Percentiles rank a stretch among this genome's conserved stretches.
Evolutionary conservation across 2,113 vertebrate genomes (phyloP).

Genomic region (Lathamus discolor): DNA sequence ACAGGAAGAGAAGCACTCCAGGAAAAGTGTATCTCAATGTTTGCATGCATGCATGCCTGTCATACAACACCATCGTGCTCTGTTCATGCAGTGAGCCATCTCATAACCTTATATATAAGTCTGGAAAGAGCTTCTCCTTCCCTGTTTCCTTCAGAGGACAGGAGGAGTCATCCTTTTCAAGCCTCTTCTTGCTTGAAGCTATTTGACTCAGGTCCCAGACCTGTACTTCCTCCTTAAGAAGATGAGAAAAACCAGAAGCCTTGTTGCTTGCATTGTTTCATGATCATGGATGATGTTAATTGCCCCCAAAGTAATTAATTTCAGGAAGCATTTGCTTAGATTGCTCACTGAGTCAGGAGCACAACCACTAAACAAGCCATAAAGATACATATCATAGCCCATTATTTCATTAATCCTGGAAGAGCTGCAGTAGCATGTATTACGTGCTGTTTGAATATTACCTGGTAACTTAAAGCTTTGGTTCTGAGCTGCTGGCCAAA

Average conservation of each 20-base stretch:
- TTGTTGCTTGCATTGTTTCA: neutral
- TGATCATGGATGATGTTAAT: neutral
- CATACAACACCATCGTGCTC: neutral
- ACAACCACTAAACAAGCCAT: neutral
- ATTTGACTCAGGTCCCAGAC: neutral
- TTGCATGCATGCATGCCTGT: neutral
- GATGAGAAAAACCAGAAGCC: slow-evolving; percentile 20
- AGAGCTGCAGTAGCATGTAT: neutral
- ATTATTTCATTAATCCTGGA: neutral
- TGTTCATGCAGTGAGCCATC: neutral
- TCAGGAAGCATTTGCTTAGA: slow-evolving; percentile 4
- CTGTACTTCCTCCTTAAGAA: neutral
- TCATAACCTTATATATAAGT: neutral
- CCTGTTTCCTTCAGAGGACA: neutral
- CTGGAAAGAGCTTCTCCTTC: neutral
- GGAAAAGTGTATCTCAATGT: neutral
- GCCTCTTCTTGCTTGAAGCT: slow-evolving; percentile 14
- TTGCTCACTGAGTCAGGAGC: neutral
- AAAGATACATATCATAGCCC: neutral
- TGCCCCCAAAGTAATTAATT: slow-evolving; percentile 13
- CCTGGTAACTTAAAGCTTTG: neutral
- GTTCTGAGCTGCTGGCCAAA: neutral
- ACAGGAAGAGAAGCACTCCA: neutral
- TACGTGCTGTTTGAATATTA: fast-evolving
- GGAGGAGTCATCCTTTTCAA: slow-evolving; percentile 3